These are phyloP conservation scores for Cistogaster globosa DNA, from an alignment of 2,888 invertebrate species.

Conservation along the genomic window DNA sequence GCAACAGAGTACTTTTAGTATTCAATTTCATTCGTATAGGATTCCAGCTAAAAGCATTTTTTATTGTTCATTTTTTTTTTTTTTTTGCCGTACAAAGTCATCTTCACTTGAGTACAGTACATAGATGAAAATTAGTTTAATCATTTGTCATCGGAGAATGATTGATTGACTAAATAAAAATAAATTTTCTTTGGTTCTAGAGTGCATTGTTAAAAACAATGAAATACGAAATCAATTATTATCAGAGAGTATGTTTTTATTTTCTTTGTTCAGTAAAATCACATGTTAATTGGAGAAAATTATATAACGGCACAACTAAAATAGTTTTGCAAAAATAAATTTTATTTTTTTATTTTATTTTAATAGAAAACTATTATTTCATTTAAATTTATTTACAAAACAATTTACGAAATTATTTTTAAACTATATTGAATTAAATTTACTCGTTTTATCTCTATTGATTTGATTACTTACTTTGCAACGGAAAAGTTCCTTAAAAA, in stretches of 20 bases:
- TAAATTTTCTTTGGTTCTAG: slow-evolving; percentile 25
- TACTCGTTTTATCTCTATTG: too few species aligned
- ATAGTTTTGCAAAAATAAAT: too few species aligned
- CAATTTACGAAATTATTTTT: too few species aligned
- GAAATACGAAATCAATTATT: slow-evolving; percentile 39
- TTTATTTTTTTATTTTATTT: slow-evolving; percentile 3
- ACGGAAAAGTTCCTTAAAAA: too few species aligned
- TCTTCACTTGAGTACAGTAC: neutral
- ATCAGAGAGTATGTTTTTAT: neutral
- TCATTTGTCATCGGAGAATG: slow-evolving; percentile 9
- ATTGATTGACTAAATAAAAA: neutral
- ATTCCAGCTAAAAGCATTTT: slow-evolving; percentile 37
- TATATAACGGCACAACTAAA: too few species aligned
- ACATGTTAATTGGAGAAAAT: slow-evolving; percentile 3
- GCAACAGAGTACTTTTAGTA: slow-evolving; percentile 7
- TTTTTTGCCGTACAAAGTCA: too few species aligned
- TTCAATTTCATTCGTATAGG: slow-evolving; percentile 37
- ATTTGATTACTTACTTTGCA: too few species aligned
- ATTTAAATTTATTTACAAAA: neutral
- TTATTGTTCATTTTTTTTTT: neutral
- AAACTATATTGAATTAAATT: too few species aligned
- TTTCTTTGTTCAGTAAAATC: neutral
- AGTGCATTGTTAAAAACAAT: neutral
- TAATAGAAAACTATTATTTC: neutral
- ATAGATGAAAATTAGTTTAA: slow-evolving; percentile 55